These are phyloP conservation scores for Podilymbus podiceps DNA, from an alignment of 2,113 vertebrate species.

Conservation along the genomic window DNA sequence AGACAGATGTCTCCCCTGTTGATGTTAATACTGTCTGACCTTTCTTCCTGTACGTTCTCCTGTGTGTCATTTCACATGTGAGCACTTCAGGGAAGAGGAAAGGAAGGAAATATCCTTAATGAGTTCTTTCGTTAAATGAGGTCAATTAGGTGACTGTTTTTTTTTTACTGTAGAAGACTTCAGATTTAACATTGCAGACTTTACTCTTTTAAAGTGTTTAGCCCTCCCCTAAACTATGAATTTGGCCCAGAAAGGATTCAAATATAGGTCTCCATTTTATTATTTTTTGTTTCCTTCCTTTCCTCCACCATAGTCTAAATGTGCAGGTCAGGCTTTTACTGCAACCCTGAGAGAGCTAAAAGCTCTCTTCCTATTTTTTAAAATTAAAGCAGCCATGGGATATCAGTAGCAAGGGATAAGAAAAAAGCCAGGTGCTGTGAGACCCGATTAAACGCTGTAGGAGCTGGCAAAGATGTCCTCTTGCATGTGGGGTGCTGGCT, in stretches of 20 bases:
- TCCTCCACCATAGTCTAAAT: background rate
- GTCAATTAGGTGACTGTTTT: background rate
- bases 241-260: background rate
- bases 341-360: background rate
- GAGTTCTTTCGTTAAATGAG: background rate
- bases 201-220: background rate
- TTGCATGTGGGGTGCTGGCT: rapidly evolving
- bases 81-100: background rate
- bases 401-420: background rate
- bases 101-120: constrained; percentile 24
- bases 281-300: background rate
- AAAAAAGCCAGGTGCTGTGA: background rate
- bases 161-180: background rate
- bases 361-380: background rate
- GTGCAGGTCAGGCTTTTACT: background rate
- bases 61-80: background rate
- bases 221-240: background rate
- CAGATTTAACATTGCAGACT: background rate
- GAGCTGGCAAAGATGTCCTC: background rate
- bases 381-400: background rate
- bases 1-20: background rate
- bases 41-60: constrained; percentile 3
- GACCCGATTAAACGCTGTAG: rapidly evolving
- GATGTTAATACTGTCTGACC: background rate
- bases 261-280: background rate